Evolutionary conservation across 1,140 invertebrate genomes (phyloP).

Genomic region (Trypoxylus dichotomus): DNA sequence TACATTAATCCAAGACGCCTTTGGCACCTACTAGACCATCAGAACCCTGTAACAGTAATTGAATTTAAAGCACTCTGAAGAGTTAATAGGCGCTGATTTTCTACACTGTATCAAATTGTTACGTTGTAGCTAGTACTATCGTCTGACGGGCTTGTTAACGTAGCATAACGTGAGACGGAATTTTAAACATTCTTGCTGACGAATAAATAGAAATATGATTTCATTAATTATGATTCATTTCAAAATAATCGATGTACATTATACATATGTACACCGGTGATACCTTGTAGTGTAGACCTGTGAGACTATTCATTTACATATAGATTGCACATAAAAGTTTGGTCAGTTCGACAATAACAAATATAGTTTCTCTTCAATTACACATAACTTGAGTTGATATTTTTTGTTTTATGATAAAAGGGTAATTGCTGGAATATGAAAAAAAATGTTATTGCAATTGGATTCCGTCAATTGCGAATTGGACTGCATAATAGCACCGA

Average conservation of each 20-base stretch:
- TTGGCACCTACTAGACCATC: not conserved
- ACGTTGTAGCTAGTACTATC: not conserved
- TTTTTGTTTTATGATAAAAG: too few species aligned
- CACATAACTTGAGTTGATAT: too few species aligned
- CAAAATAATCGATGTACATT: not conserved
- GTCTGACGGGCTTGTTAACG: not conserved
- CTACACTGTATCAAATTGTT: not conserved
- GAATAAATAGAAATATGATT: not conserved
- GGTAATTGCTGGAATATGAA: too few species aligned
- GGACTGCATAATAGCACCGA: too few species aligned
- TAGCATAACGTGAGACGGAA: not conserved
- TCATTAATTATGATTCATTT: not conserved
- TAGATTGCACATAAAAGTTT: too few species aligned
- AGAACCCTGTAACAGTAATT: not conserved
- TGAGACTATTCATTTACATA: too few species aligned
- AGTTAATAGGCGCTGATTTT: not conserved
- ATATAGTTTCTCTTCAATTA: too few species aligned
- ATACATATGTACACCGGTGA: not conserved
- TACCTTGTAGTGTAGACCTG: not conserved
- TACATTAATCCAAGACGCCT: not conserved
- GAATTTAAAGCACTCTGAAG: slow-evolving; percentile 4
- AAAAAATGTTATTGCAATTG: too few species aligned
- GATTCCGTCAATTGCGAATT: too few species aligned
- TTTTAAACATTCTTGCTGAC: not conserved
- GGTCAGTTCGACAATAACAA: too few species aligned